Evolutionary conservation across 2,888 invertebrate species (phyloP).

Genomic region (Pristionchus maxplancki): DNA sequence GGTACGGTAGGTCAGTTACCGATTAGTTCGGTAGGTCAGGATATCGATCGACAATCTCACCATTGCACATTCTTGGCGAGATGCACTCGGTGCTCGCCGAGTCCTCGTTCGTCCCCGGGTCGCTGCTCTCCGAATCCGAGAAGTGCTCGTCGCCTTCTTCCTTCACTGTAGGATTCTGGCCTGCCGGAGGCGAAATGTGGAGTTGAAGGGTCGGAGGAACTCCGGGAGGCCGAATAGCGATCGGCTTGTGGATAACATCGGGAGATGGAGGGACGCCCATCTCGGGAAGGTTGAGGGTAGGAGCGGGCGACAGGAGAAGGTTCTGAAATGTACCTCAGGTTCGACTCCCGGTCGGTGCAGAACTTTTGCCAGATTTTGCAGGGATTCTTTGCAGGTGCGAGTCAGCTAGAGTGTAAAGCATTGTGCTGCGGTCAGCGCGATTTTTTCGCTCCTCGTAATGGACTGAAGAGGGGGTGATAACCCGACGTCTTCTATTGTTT

Average conservation of each 20-base stretch:
- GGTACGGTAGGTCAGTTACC: no score
- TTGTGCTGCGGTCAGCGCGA: background rate
- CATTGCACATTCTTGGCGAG: slow-evolving; percentile 23
- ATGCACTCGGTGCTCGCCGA: slow-evolving; percentile 52
- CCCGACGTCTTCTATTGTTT: background rate
- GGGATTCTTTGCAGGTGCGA: no score
- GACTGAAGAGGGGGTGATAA: slow-evolving; percentile 12
- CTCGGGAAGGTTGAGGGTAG: slow-evolving; percentile 1
- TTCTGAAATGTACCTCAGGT: slow-evolving; percentile 2
- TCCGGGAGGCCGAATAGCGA: background rate
- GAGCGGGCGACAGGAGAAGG: background rate
- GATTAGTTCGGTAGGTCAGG: no score
- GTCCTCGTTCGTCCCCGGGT: slow-evolving; percentile 54
- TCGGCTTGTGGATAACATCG: slow-evolving; percentile 40
- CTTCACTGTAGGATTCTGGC: background rate
- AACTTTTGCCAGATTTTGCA: background rate
- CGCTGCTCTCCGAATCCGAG: slow-evolving; percentile 53
- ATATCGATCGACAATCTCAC: background rate
- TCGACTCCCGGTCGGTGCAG: no score
- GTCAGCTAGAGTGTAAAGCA: no score
- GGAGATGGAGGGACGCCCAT: background rate
- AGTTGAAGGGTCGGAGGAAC: background rate
- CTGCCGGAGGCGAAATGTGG: background rate
- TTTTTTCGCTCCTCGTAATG: background rate
- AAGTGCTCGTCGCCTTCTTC: slow-evolving; percentile 51